Evolutionary conservation across 2,113 vertebrate genomes (phyloP).

Genomic region (Connochaetes taurinus): DNA sequence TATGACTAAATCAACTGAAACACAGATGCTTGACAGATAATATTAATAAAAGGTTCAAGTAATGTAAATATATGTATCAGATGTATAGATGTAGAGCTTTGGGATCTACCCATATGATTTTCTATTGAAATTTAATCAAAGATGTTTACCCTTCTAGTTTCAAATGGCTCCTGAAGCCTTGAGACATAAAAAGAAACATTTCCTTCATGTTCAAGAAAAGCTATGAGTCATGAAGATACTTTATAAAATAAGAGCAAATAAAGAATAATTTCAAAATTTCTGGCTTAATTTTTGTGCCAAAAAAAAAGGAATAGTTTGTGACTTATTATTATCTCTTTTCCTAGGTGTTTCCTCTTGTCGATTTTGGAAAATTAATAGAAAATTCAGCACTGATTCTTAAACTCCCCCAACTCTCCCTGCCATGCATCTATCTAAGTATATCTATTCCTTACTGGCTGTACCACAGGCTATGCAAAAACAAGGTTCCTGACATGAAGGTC

Average conservation of each 20-base stretch:
- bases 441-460: not conserved
- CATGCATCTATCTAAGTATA: not conserved
- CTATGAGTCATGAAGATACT: not conserved
- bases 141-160: not conserved
- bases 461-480: not conserved
- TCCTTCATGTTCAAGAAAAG: not conserved
- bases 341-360: not conserved
- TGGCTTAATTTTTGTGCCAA: not conserved
- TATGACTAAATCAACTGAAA: not conserved
- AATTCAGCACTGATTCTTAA: not conserved
- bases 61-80: not conserved
- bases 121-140: not conserved
- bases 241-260: not conserved
- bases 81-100: not conserved
- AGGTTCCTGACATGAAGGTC: not conserved
- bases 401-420: not conserved
- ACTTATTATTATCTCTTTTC: not conserved
- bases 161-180: not conserved
- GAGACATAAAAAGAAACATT: not conserved
- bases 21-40: not conserved
- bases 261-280: not conserved
- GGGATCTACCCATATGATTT: rapidly evolving
- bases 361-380: not conserved
- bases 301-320: not conserved
- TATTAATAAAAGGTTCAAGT: not conserved